Evolutionary conservation across 2,113 vertebrate species (phyloP).

Genomic region (Eulacestoma nigropectus): DNA sequence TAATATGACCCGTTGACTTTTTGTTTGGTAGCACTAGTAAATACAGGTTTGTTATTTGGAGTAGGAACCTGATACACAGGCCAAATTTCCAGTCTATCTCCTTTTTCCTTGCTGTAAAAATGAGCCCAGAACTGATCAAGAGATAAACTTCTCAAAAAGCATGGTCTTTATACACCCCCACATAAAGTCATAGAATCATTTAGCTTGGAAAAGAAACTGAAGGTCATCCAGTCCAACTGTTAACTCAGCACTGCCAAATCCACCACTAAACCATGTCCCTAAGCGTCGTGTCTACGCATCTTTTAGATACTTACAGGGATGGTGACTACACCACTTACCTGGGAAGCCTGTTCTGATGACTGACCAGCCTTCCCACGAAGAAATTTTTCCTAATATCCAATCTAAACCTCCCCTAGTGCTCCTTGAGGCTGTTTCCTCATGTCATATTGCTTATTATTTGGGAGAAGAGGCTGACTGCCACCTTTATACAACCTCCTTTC

Average conservation of each 20-base stretch:
- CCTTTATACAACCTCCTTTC: neutral
- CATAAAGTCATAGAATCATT: neutral
- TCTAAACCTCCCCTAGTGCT: neutral
- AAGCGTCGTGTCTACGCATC: rapidly evolving
- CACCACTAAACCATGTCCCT: neutral
- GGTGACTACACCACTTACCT: neutral
- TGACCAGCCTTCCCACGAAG: neutral
- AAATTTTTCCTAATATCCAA: neutral
- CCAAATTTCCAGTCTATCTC: neutral
- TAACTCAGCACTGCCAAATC: neutral
- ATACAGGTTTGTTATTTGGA: neutral
- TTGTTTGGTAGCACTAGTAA: neutral
- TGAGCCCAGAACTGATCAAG: neutral
- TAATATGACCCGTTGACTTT: neutral
- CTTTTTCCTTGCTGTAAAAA: neutral
- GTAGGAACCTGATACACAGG: neutral
- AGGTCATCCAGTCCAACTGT: neutral
- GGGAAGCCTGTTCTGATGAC: neutral
- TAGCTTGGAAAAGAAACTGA: neutral
- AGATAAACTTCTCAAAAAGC: neutral
- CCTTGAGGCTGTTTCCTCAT: neutral
- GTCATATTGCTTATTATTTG: neutral
- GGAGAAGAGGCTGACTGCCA: neutral
- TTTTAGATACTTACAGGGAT: neutral
- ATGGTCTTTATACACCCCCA: neutral